Evolutionary conservation across 1,140 invertebrate species (phyloP), one percentile per base, ranked within the genome.

Genomic region (Spodoptera litura): DNA sequence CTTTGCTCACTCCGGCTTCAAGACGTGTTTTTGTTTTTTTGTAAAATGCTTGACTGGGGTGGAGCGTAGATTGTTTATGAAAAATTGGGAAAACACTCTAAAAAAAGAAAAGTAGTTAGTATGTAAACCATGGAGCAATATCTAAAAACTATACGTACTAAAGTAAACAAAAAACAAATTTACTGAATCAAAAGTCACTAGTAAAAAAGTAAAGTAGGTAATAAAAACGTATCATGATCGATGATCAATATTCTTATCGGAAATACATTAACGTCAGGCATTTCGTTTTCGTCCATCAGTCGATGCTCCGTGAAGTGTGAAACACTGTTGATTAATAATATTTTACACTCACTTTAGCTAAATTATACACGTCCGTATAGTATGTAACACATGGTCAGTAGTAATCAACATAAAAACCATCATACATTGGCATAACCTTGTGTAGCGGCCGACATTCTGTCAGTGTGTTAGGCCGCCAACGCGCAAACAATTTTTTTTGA

Each of bases 401-500:
- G 51, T 31, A 52, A 52, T 70, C 49, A 52, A 49, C 20, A 25
- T 70, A 70, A 52, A 70, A 53, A 70, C 49, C 66, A 70, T 10
- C 44, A 27, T 53, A 70, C 49, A 70, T 70, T 31, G 25, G 56
- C 55, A 78, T 35, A 78, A 71, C 76, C 75, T 78, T 78, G 75
- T 38, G 31, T 20, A 49, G 49, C 78, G 78, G 44, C 70, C 68
- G 70, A 78, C 58, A 72, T 72, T 73, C 68, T 72, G 70, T 64
- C 68, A 78, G 35, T 73, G 31, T 64, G 71, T 56, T 64, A 73
- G 58, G 78, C 71, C 61, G 78, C 71, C 61, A 76, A 58, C 71
- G 31, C 66, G 15, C 59, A 74, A 74, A 74, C 61, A 74, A 55
- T 79, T 79, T 79, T 79, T 78, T 73, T 38, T 49, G 38, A 35